Conservation (phyloP, 2,797 vertebrate species). For the Danio kyathit region DNA sequence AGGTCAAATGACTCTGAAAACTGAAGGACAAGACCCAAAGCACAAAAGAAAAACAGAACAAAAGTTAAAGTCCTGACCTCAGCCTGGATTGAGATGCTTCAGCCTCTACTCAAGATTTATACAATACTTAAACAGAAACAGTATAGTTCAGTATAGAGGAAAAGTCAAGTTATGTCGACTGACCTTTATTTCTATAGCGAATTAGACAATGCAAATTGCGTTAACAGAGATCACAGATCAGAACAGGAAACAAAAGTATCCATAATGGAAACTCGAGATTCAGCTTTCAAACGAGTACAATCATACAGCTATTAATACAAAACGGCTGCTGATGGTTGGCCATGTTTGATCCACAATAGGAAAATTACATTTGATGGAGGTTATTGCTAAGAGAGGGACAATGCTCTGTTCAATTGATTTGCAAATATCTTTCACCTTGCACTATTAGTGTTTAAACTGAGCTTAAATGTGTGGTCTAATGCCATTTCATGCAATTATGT, state of each 20-base stretch:
- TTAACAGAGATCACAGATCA: background rate
- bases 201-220: background rate
- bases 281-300: background rate
- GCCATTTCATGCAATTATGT: no score
- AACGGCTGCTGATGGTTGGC: background rate
- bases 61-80: background rate
- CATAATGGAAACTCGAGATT: background rate
- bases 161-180: background rate
- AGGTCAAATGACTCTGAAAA: background rate
- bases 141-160: background rate
- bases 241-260: background rate
- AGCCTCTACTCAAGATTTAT: background rate
- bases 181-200: background rate
- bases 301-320: background rate
- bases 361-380: background rate
- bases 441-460: background rate
- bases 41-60: background rate
- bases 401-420: background rate
- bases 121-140: background rate
- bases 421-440: background rate
- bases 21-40: background rate
- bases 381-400: background rate
- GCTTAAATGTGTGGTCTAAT: no score
- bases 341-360: background rate
- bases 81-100: background rate